Evolutionary conservation across 2,888 invertebrate genomes (phyloP).

Genomic region (Drosophila eohydei): DNA sequence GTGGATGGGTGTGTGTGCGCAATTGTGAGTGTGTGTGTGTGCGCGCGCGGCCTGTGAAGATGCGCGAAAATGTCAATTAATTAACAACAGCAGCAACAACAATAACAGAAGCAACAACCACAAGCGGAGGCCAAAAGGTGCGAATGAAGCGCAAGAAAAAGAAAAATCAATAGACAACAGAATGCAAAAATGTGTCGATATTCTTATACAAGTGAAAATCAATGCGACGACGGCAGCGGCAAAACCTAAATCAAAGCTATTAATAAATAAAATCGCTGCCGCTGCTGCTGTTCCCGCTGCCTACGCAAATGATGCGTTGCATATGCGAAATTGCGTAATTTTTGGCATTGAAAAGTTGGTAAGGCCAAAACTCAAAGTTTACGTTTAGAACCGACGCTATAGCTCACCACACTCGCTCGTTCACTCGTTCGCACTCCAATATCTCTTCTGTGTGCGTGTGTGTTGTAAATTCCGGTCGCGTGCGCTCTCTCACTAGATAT

Average conservation of each 20-base stretch:
- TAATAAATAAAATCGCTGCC: constrained; percentile 59
- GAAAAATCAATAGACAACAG: constrained; percentile 72
- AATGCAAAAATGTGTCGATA: constrained; percentile 71
- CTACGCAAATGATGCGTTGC: constrained; percentile 66
- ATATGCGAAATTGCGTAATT: constrained; percentile 61
- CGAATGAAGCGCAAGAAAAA: constrained; percentile 79
- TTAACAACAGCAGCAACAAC: constrained; percentile 54
- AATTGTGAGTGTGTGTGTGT: constrained; percentile 21
- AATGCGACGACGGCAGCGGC: constrained; percentile 36
- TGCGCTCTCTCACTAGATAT: constrained; percentile 16
- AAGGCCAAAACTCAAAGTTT: constrained; percentile 42
- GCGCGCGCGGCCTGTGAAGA: constrained; percentile 41
- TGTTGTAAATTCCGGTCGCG: constrained; percentile 52
- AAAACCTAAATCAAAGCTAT: constrained; percentile 51
- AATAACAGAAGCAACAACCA: constrained; percentile 48
- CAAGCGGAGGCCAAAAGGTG: constrained; percentile 65
- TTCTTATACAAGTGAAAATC: constrained; percentile 38
- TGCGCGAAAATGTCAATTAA: constrained; percentile 75
- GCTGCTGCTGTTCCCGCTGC: constrained; percentile 19
- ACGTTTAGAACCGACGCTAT: constrained; percentile 53
- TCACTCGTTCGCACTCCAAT: constrained; percentile 16
- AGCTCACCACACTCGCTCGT: constrained; percentile 43
- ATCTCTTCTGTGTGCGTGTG: constrained; percentile 33
- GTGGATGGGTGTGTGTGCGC: constrained; percentile 16
- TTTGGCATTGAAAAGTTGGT: constrained; percentile 37